Base-by-base conservation (phyloP, 2,797 vertebrate genomes). In the Poecilia gillii region DNA sequence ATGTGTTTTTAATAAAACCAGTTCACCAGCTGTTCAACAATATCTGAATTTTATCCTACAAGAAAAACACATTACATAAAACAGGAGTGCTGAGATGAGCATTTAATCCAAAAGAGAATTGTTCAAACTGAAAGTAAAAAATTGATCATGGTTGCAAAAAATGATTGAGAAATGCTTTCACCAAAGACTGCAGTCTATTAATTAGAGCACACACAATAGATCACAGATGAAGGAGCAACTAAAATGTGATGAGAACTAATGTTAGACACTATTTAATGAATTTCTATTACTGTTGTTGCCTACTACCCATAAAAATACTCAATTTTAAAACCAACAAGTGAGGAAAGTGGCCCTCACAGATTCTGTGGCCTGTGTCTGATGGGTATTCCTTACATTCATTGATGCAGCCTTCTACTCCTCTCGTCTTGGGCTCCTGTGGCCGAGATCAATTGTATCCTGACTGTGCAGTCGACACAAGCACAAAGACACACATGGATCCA, bases 391-490 rank as follows among this genome's bases (percentile, higher is more conserved):
- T 73, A 68, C 45, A 75, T 71, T 73, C 33, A 62, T 59, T 43
- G 66, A 49, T 72, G 59, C 64, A 77, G 72, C 81, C 18, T 64
- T 68, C 36, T 18, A 51, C 73, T 73, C 59, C 55, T 73, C 25
- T 51, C 14, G 73, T 78, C 25, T 79, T 85, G 76, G 77, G 84
- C 74, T 83, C 76, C 81, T 80, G 78, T 79, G 77, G 72, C 33
- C 80, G 28, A 78, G 80, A 89, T 91, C 84, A 85, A 84, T 91
- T 83, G 83, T 81, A 20, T 83, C 72, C 81, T 72, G n/a, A 57
- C 39, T 49, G 79, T 55, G 81, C 55, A 87, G 77, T 79, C 76
- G 81, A 83, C 70, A 80, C 76, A 80, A 74, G 3, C 75, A 49
- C 62, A 75, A 31, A 79, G 66, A 82, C 41, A 75, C 73, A 73